Evolutionary conservation across 2,113 vertebrate genomes (phyloP), one percentile per base, ranked within the genome.

Genomic region (Drymodes brunneopygia): DNA sequence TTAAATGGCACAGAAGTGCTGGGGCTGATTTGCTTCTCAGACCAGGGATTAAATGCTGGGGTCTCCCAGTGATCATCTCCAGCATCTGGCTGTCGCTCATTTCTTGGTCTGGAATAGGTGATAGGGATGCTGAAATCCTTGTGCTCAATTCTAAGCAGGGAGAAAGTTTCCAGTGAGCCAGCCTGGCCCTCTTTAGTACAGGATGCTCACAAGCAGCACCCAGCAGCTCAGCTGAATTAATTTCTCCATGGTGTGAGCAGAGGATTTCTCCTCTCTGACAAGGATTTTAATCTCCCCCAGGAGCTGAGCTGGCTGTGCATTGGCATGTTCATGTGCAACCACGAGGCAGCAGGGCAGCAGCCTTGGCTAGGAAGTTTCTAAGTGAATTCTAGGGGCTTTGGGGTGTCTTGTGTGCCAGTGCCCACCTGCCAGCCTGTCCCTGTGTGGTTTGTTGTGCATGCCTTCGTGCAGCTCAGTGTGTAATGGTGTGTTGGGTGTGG

Each of bases 281-380:
- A 79, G 60, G 60, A 10, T 88, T 90, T 92, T 77, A 21, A 72
- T 78, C 53, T 11, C 16, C 14, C 62, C 10, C 66, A n/a, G 51
- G 62, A 77, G 75, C 45, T 48, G 61, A 71, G 18, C 45, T 61
- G 86, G 27, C 69, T 78, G 27, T 6, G 0, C 35, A 84, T 77
- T 28, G 60, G 28, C 22, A 6, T 53, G 31, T 29, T 44, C 5
- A 0, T 1, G 6, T 38, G 29, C 0, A 0, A 12, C 16, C 66
- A n/a, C 0, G 0, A 40, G 45, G n/a, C 42, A 80, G 6, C 23
- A 56, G 48, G 12, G 17, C 21, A 31, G 31, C 75, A 74, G 20
- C 71, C 50, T 60, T 11, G 6, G 15, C 72, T 62, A 29, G 54
- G 36, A 65, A 19, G 33, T 5, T 15, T 35, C 27, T 70, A 2